Evolutionary conservation across 2,888 invertebrate genomes (phyloP).

Genomic region (Heteromurus nitidus): DNA sequence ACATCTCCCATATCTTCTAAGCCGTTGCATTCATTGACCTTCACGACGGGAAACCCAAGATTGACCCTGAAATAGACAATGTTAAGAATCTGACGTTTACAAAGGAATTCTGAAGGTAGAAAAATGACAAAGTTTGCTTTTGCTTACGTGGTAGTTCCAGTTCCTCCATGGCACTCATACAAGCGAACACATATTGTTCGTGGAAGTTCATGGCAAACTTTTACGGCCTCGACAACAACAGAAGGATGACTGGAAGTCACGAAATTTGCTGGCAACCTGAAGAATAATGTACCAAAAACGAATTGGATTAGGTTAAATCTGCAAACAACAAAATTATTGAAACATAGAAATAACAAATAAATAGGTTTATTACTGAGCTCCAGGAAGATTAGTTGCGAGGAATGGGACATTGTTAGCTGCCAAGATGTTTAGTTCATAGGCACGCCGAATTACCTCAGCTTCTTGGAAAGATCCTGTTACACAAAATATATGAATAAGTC

Average conservation of each 20-base stretch:
- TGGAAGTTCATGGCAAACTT: constrained; percentile 43
- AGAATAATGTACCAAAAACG: background rate
- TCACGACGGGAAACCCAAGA: constrained; percentile 47
- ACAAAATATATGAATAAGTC: background rate
- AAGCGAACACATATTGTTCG: constrained; percentile 63
- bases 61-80: constrained; percentile 34
- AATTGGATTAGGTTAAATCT: background rate
- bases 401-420: constrained; percentile 70
- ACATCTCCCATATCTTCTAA: constrained; percentile 52
- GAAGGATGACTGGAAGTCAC: constrained; percentile 48
- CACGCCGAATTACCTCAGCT: constrained; percentile 76
- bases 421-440: constrained; percentile 76
- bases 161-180: constrained; percentile 69
- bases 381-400: constrained; percentile 45
- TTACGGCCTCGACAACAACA: constrained; percentile 70
- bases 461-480: constrained; percentile 74
- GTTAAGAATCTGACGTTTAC: background rate
- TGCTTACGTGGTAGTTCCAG: constrained; percentile 62
- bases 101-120: background rate
- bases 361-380: constrained; percentile 41
- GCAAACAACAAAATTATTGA: background rate
- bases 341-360: background rate
- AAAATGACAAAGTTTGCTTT: background rate
- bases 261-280: constrained; percentile 63
- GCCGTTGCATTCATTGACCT: constrained; percentile 62